Percentiles rank a stretch among this genome's conserved stretches.
phyloP scores from a whole-genome alignment of 2,113 vertebrate species.

The Macquaria ambigua region DNA sequence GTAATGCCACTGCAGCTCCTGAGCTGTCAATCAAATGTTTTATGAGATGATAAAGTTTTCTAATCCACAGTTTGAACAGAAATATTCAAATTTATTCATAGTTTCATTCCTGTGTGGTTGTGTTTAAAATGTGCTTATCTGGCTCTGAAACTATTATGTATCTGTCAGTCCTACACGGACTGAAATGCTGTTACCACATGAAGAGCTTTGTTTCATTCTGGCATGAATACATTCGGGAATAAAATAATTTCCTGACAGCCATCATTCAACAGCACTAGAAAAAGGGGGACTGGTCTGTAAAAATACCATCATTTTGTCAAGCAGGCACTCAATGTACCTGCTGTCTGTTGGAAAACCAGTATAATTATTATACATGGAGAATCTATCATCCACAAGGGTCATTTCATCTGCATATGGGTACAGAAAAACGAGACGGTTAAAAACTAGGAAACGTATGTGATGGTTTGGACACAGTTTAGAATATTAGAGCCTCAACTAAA shows the following conservation, averaged over 20 bases:
- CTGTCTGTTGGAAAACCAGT: background rate
- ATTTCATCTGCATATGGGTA: background rate
- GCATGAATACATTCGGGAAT: slow-evolving; percentile 43
- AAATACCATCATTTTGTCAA: background rate
- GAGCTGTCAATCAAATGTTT: slow-evolving; percentile 37
- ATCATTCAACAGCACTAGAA: slow-evolving; percentile 24
- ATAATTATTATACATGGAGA: background rate
- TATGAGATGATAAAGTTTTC: slow-evolving; percentile 45
- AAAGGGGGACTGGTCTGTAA: background rate
- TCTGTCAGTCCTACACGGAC: slow-evolving; percentile 25
- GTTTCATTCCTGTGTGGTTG: slow-evolving; percentile 34
- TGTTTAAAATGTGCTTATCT: slow-evolving; percentile 44
- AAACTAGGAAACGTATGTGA: background rate
- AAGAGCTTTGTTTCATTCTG: slow-evolving; percentile 59
- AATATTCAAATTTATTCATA: slow-evolving; percentile 63
- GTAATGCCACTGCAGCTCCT: background rate
- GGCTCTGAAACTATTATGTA: slow-evolving; percentile 42
- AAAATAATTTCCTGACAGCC: slow-evolving; percentile 43
- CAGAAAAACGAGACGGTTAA: background rate
- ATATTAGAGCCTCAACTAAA: background rate
- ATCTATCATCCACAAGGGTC: background rate
- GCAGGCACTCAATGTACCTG: background rate
- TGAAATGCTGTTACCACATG: slow-evolving; percentile 54
- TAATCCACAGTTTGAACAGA: slow-evolving; percentile 27
- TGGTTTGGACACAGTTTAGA: background rate